A percentile compares a stretch with the other conserved stretches of the same genome.
These are phyloP conservation scores for Eulemur rufifrons DNA, from an alignment of 2,113 vertebrate species.

Conservation along the genomic window DNA sequence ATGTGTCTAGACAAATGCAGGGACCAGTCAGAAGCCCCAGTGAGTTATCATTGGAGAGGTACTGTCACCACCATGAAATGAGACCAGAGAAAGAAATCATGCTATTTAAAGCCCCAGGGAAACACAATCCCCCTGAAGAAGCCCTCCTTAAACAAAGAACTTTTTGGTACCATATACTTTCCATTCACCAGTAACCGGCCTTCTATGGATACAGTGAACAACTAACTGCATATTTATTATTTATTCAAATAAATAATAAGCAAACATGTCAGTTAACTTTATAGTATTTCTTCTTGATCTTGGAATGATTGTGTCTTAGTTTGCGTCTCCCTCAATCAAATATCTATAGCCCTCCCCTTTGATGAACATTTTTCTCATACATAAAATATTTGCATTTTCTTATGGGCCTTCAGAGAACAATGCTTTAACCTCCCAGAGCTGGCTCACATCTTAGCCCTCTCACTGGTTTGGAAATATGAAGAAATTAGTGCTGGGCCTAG, in stretches of 20 bases:
- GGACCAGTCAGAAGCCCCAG: not conserved
- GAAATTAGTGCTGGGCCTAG: not conserved
- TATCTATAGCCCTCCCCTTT: not conserved
- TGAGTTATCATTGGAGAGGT: not conserved
- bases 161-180: not conserved
- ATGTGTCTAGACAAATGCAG: not conserved
- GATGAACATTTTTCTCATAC: not conserved
- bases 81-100: not conserved
- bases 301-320: not conserved
- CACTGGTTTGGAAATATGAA: not conserved
- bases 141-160: not conserved
- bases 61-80: not conserved
- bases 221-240: not conserved
- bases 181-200: not conserved
- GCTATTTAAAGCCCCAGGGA: not conserved
- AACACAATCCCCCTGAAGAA: not conserved
- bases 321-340: not conserved
- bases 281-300: not conserved
- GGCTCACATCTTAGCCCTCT: not conserved
- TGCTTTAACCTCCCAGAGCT: not conserved
- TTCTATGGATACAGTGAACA: not conserved
- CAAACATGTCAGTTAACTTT: not conserved
- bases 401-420: not conserved
- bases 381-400: slow-evolving; percentile 14
- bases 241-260: not conserved